Evolutionary conservation across 1,140 invertebrate species (phyloP).

Genomic region (Apolygus lucorum): DNA sequence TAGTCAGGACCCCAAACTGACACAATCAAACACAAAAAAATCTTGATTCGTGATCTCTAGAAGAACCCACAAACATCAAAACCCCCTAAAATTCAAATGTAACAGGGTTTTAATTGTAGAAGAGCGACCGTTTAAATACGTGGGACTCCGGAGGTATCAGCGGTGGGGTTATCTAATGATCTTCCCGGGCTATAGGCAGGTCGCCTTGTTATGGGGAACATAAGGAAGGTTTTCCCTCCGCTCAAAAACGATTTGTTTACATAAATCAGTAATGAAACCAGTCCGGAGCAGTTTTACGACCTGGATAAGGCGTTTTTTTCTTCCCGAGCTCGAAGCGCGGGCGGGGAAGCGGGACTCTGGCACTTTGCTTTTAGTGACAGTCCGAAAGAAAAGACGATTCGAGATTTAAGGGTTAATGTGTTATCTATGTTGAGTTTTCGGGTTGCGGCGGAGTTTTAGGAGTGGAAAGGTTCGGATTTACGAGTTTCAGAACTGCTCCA

Average conservation of each 20-base stretch:
- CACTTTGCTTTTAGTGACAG: background rate
- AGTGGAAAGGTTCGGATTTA: no score
- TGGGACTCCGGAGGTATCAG: background rate
- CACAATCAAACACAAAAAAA: no score
- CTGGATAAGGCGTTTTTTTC: constrained; percentile 14
- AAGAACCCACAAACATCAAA: background rate
- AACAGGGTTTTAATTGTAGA: constrained; percentile 10
- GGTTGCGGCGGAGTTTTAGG: background rate
- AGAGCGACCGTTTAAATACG: background rate
- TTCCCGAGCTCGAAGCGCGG: background rate
- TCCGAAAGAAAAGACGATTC: background rate
- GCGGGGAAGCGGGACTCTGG: background rate
- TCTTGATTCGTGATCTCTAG: no score
- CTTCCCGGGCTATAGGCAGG: background rate
- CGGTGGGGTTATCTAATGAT: background rate
- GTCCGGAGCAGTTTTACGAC: constrained; percentile 18
- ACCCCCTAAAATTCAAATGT: background rate
- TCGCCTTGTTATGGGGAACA: constrained; percentile 6
- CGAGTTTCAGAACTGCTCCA: no score
- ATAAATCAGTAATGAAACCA: constrained; percentile 24
- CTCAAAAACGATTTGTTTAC: constrained; percentile 23
- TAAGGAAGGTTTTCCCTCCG: background rate
- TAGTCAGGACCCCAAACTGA: no score
- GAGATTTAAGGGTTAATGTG: background rate
- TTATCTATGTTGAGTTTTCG: background rate